phyloP scores from a whole-genome alignment of 2,113 vertebrate species.

The Mola mola region DNA sequence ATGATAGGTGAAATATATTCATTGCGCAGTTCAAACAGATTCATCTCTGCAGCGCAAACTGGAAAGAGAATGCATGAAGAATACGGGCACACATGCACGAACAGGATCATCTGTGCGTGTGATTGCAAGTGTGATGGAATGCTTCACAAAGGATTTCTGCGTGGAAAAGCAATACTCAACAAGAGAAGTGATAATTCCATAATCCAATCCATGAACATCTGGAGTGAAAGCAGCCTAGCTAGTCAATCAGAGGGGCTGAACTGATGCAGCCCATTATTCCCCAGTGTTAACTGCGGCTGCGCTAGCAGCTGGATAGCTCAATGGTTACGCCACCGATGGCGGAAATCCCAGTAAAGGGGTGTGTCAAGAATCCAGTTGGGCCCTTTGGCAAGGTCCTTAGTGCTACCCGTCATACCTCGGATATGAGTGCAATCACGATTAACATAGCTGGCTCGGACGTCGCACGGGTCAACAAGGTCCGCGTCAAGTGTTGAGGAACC shows the following conservation, averaged over 20 bases:
- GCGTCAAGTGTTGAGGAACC: no score
- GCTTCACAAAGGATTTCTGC: constrained; percentile 18
- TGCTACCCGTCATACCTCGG: no score
- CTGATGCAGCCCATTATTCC: no score
- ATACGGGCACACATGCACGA: background rate
- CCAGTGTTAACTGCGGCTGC: no score
- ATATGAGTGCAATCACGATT: no score
- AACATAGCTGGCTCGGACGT: no score
- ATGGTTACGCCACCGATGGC: no score
- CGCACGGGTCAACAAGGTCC: no score
- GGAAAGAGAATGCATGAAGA: constrained; percentile 6
- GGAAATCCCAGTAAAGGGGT: no score
- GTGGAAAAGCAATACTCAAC: constrained; percentile 59
- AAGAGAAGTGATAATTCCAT: constrained; percentile 64
- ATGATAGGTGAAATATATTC: background rate
- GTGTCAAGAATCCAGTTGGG: no score
- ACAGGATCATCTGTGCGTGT: background rate
- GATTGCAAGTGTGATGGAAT: constrained; percentile 20
- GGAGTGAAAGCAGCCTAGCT: constrained; percentile 61
- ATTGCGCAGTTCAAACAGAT: background rate
- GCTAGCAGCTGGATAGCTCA: no score
- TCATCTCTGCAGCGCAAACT: background rate
- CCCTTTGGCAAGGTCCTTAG: no score
- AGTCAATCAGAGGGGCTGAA: constrained; percentile 63
- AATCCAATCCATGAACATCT: constrained; percentile 77